Evolutionary conservation across 2,888 invertebrate genomes (phyloP).

Genomic region (Lydus trimaculatus): DNA sequence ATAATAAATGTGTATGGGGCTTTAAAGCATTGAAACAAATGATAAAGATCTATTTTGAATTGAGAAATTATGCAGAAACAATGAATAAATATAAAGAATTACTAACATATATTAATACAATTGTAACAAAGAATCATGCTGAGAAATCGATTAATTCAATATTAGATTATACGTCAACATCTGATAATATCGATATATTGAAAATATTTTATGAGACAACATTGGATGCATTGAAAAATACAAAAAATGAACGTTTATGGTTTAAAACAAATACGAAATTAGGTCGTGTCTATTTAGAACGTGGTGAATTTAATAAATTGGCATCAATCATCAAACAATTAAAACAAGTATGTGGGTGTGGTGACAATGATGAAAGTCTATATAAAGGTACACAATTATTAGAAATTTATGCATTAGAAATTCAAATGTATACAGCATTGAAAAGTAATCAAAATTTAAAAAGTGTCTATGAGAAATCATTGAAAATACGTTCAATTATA

Average conservation of each 20-base stretch:
- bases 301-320: conserved; percentile 92
- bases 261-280: conserved; percentile 99
- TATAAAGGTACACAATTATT: conserved; percentile 97
- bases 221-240: conserved; percentile 92
- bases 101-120: conserved; percentile 95
- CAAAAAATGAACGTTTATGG: conserved; percentile 99
- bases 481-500: conserved; percentile 98
- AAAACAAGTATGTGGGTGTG: conserved; percentile 97
- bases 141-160: conserved; percentile 99
- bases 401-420: conserved; percentile 98
- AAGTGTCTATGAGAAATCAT: conserved; percentile 94
- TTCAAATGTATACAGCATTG: conserved; percentile 99
- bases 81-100: conserved; percentile 82
- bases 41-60: conserved; percentile 98
- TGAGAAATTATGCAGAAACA: conserved; percentile 78
- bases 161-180: conserved; percentile 97
- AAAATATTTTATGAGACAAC: conserved; percentile 99
- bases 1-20: conserved; percentile 99
- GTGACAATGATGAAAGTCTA: conserved; percentile 96
- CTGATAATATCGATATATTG: conserved; percentile 83
- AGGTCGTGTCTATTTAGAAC: conserved; percentile 97
- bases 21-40: conserved; percentile 99
- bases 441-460: conserved; percentile 98
- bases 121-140: conserved; percentile 98
- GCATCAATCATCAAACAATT: conserved; percentile 97